Percentiles rank a stretch among this genome's conserved stretches.
Conservation (phyloP, 2,113 vertebrate species). For the Tamias sibiricus region DNA sequence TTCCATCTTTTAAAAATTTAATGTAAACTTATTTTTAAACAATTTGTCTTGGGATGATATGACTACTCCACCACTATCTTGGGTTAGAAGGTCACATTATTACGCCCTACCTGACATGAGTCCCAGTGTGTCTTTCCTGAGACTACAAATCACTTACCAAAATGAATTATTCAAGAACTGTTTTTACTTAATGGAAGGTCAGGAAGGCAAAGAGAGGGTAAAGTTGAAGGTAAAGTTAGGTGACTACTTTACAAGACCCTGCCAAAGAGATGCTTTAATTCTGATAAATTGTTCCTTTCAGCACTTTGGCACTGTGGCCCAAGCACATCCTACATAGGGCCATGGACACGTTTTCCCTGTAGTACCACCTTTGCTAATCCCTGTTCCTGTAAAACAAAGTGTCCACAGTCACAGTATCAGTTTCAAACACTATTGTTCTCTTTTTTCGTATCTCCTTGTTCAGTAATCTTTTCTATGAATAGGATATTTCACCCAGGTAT, state of each 20-base stretch:
- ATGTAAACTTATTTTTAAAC: constrained; percentile 21
- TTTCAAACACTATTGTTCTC: background rate
- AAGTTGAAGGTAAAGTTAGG: background rate
- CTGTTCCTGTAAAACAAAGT: background rate
- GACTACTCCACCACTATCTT: background rate
- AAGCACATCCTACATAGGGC: background rate
- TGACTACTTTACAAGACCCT: background rate
- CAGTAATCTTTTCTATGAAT: background rate
- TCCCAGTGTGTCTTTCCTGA: background rate
- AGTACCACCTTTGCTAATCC: background rate
- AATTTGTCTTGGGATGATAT: background rate
- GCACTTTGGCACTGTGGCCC: background rate
- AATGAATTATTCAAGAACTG: background rate
- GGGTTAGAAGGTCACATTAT: background rate
- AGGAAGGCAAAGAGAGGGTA: background rate
- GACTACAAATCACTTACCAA: background rate
- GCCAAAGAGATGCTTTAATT: background rate
- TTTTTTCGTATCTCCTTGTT: background rate
- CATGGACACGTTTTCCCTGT: background rate
- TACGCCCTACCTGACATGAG: background rate
- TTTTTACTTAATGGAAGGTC: background rate
- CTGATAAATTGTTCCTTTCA: background rate
- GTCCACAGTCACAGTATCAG: background rate
- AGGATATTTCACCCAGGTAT: background rate
- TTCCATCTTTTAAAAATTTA: background rate